phyloP scores from a whole-genome alignment of 2,888 invertebrate species.

The Chironomus tentans region DNA sequence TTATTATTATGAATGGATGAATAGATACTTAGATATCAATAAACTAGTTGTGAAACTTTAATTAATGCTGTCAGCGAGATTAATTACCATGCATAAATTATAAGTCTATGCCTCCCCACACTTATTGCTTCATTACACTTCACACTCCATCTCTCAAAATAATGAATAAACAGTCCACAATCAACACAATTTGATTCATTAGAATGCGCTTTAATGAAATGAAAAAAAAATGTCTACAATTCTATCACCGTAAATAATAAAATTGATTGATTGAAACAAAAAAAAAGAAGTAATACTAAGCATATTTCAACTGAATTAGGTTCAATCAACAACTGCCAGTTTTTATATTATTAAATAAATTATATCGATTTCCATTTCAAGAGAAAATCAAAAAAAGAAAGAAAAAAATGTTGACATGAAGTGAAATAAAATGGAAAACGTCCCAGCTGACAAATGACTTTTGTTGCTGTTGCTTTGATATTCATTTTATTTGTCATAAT shows the following conservation, averaged over 20 bases:
- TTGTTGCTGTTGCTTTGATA: too few species aligned
- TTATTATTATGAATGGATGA: not conserved
- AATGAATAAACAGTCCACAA: not conserved
- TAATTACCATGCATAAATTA: constrained; percentile 19
- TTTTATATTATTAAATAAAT: constrained; percentile 11
- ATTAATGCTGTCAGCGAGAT: constrained; percentile 16
- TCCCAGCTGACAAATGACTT: not conserved
- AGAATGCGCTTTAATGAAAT: not conserved
- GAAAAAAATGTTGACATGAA: not conserved
- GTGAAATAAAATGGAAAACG: not conserved
- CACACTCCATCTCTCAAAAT: constrained; percentile 4
- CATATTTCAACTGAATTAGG: constrained; percentile 23
- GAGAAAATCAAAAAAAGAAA: not conserved
- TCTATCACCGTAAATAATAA: constrained; percentile 21
- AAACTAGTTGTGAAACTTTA: constrained; percentile 6
- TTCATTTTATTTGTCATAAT: too few species aligned
- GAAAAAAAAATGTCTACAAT: not conserved
- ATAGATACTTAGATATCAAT: not conserved
- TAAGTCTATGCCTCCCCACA: not conserved
- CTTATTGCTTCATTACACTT: not conserved
- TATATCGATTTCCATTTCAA: constrained; percentile 12
- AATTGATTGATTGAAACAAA: constrained; percentile 27
- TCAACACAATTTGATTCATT: not conserved
- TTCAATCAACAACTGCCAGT: constrained; percentile 14
- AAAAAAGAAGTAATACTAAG: not conserved